These are phyloP conservation scores for Anthoscopus minutus DNA, from an alignment of 2,113 vertebrate species.

Conservation along the genomic window DNA sequence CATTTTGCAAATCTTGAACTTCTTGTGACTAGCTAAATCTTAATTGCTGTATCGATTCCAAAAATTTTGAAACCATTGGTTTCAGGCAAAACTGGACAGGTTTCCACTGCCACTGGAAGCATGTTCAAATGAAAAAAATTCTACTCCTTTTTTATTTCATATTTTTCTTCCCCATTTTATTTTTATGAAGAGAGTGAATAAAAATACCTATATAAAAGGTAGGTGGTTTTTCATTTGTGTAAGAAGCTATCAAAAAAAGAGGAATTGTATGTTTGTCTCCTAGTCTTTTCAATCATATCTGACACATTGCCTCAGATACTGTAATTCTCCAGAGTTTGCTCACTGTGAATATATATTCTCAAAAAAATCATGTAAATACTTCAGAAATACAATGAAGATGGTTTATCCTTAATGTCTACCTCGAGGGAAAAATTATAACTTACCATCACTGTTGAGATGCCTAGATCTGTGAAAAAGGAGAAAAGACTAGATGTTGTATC, in stretches of 20 bases:
- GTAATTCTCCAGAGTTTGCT: background rate
- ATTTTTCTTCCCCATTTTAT: background rate
- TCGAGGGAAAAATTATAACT: background rate
- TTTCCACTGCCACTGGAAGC: background rate
- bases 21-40: background rate
- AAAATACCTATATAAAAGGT: background rate
- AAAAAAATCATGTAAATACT: background rate
- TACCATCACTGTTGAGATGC: background rate
- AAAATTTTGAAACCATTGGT: background rate
- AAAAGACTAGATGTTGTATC: background rate
- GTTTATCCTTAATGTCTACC: background rate
- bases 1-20: background rate
- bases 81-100: background rate
- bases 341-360: accelerated
- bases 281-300: background rate
- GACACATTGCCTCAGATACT: background rate
- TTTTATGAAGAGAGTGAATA: background rate
- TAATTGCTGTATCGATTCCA: background rate
- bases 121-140: background rate
- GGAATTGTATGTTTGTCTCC: background rate
- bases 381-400: background rate
- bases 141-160: background rate
- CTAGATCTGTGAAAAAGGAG: background rate
- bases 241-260: background rate
- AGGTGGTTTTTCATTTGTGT: background rate